phyloP scores from a whole-genome alignment of 2,797 vertebrate genomes.

The Leptoclinus maculatus region DNA sequence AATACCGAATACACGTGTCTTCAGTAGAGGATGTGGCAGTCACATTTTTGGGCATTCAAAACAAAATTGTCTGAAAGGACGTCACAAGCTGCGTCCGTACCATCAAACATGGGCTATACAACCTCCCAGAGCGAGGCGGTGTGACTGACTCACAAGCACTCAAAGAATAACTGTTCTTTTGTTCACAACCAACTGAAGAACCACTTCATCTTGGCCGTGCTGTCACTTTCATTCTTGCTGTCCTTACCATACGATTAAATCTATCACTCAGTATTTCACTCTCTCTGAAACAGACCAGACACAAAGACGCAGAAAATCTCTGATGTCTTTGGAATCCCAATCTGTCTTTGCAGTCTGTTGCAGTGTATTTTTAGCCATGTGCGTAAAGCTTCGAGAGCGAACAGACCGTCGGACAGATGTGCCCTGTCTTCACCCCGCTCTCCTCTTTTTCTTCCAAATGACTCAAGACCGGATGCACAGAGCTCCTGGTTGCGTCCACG shows the following conservation, averaged over 20 bases:
- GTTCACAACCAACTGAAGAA: slow-evolving; percentile 43
- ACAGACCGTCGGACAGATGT: slow-evolving; percentile 56
- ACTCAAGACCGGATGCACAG: slow-evolving; percentile 43
- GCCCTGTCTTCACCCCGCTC: slow-evolving; percentile 36
- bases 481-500: slow-evolving; percentile 18
- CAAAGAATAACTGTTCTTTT: slow-evolving; percentile 53
- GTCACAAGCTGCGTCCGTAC: slow-evolving; percentile 65
- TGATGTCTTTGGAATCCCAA: slow-evolving; percentile 16
- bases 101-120: slow-evolving; percentile 52
- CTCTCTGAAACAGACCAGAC: slow-evolving; percentile 26
- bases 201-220: background rate
- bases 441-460: slow-evolving; percentile 32
- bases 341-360: slow-evolving; percentile 48
- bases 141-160: slow-evolving; percentile 62
- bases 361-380: slow-evolving; percentile 59
- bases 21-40: slow-evolving; percentile 17
- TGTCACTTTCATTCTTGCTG: slow-evolving; percentile 6
- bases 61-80: slow-evolving; percentile 27
- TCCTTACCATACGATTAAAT: slow-evolving; percentile 21
- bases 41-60: slow-evolving; percentile 53
- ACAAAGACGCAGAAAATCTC: slow-evolving; percentile 29
- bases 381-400: slow-evolving; percentile 44
- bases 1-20: slow-evolving; percentile 19
- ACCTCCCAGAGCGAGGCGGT: slow-evolving; percentile 52
- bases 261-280: slow-evolving; percentile 8